These are phyloP conservation scores for Theodoxus fluviatilis DNA, from an alignment of 2,888 invertebrate genomes.

Conservation along the genomic window DNA sequence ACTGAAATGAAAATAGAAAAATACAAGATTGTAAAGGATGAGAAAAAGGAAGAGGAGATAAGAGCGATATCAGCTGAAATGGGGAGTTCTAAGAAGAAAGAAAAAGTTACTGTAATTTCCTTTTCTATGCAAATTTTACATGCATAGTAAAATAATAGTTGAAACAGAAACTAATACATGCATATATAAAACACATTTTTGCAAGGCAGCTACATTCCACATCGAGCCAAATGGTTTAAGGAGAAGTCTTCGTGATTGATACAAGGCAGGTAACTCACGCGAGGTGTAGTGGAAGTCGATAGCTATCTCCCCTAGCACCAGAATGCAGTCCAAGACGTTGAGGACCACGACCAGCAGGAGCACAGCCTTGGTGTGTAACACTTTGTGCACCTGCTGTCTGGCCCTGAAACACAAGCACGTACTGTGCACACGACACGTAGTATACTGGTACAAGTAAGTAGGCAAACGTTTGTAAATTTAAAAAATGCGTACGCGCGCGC, in stretches of 20 bases:
- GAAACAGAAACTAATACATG: no score
- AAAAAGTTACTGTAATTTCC: no score
- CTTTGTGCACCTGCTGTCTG: constrained; percentile 30
- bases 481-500: no score
- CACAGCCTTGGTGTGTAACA: constrained; percentile 36
- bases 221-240: neutral
- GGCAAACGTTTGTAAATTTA: no score
- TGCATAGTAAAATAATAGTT: no score
- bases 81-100: constrained; percentile 5
- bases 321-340: constrained; percentile 38
- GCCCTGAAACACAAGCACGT: constrained; percentile 23
- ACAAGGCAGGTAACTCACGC: constrained; percentile 31
- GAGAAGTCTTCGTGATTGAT: neutral
- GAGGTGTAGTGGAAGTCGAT: constrained; percentile 37
- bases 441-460: no score
- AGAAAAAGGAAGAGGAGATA: neutral
- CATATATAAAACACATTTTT: no score
- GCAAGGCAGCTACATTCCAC: no score
- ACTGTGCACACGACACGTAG: no score
- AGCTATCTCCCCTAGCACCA: constrained; percentile 36
- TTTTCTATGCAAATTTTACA: no score
- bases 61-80: neutral
- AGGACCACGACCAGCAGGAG: constrained; percentile 34
- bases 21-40: neutral
- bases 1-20: neutral